Evolutionary conservation across 2,888 invertebrate species (phyloP).

Genomic region (Pterostichus madidus): DNA sequence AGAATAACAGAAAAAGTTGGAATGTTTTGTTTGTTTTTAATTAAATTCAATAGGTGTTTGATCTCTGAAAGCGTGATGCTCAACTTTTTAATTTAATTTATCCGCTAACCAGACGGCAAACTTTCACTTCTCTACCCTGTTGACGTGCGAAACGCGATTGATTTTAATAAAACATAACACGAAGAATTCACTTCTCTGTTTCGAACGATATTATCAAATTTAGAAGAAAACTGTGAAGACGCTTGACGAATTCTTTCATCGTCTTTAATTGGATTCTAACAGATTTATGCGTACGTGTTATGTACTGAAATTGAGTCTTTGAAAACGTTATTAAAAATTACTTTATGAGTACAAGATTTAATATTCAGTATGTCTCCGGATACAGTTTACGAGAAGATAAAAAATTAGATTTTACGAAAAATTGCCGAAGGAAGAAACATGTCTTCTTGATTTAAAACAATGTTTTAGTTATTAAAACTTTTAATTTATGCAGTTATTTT

Average conservation of each 20-base stretch:
- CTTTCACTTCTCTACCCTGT: slow-evolving; percentile 8
- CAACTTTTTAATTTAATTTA: slow-evolving; percentile 47
- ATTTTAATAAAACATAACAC: slow-evolving; percentile 17
- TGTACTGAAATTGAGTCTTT: not conserved
- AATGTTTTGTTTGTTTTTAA: not conserved
- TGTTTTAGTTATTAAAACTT: too few species aligned
- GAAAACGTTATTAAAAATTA: too few species aligned
- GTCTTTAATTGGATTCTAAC: not conserved
- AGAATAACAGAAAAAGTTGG: too few species aligned
- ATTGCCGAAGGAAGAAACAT: too few species aligned
- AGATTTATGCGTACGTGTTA: not conserved
- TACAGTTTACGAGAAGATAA: too few species aligned
- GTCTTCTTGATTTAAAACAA: too few species aligned
- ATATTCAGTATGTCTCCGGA: too few species aligned
- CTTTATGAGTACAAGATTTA: too few species aligned
- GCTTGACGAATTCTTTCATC: slow-evolving; percentile 13
- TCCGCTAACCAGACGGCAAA: slow-evolving; percentile 10
- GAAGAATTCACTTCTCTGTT: not conserved
- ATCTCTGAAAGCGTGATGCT: not conserved
- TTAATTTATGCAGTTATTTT: too few species aligned
- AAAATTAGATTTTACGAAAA: too few species aligned
- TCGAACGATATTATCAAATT: slow-evolving; percentile 16
- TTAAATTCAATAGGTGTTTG: slow-evolving; percentile 28
- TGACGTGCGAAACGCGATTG: slow-evolving; percentile 24
- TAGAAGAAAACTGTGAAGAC: slow-evolving; percentile 8